Evolutionary conservation across 92 coral and sea anemone species (phyloP), one percentile per base, ranked within the genome.

Genomic region (Bergia sp.): DNA sequence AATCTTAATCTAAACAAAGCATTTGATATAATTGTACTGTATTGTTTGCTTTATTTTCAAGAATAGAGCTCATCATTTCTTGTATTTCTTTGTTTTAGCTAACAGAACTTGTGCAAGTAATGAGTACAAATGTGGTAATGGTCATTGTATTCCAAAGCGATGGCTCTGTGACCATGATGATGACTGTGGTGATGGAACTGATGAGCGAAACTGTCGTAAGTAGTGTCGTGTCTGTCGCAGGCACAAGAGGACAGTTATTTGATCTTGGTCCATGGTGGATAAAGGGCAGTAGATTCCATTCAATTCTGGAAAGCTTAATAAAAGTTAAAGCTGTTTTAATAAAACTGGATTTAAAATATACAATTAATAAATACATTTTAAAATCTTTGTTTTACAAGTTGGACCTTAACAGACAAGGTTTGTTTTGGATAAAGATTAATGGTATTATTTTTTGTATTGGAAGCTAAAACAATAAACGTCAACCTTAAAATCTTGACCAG

Each of bases 91-190:
- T 79, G 61, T 79, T 79, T 49, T 40, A 82, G 86, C 86, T 10
- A 67, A 41, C 11, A 66, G 58, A 82, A 82, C 86, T 44, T 82
- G 86, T 82, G 44, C 77, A 42, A 36, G 42, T 18, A 82, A 38
- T 37, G 87, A 84, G 13, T 71, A 21, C 40, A 73, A 36, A 47
- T 84, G 87, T 43, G 67, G 87, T 20, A 84, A 36, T 84, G 87
- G 87, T 21, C 87, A 66, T 0, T 84, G 87, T 84, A 53, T 84
- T 6, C 87, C 87, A 69, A 16, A 71, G 10, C 29, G 87, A 47
- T 84, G 87, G 87, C 65, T 84, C 15, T 84, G 87, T 84, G 87
- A 84, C 87, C 87, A 47, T 23, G 78, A 84, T 20, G 79, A 84
- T 71, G 87, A 84, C 55, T 84, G 87, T 84, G 87, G 79, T 69